Percentiles rank a stretch among this genome's conserved stretches.
phyloP scores from a whole-genome alignment of 92 coral and sea anemone genomes.

The Porites divaricata region DNA sequence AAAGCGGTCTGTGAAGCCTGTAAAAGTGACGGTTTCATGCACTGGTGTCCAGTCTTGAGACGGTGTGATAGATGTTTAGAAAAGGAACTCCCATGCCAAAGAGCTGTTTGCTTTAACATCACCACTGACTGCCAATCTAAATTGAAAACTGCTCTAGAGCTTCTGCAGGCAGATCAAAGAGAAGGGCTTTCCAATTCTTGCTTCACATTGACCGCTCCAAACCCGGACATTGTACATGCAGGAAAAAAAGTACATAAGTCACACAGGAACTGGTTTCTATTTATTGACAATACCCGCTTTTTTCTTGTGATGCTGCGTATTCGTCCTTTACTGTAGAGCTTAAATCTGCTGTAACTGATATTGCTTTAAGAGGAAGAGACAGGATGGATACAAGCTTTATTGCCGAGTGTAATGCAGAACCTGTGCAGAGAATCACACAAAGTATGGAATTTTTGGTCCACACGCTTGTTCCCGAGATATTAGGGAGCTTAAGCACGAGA shows the following conservation, averaged over 20 bases:
- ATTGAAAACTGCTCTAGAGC: constrained; percentile 33
- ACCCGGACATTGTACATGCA: constrained; percentile 32
- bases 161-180: constrained; percentile 16
- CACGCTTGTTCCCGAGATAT: constrained; percentile 34
- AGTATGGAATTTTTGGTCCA: constrained; percentile 31
- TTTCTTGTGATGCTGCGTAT: constrained; percentile 23
- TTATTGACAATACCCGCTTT: constrained; percentile 12
- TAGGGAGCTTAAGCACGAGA: too few species aligned
- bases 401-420: constrained; percentile 23
- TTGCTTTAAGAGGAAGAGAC: constrained; percentile 28
- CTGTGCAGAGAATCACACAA: neutral
- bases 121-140: too few species aligned
- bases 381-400: constrained; percentile 38
- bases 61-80: constrained; percentile 13
- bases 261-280: constrained; percentile 25
- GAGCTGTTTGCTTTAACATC: too few species aligned
- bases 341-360: constrained; percentile 33
- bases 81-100: constrained; percentile 11
- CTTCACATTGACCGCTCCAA: constrained; percentile 18
- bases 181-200: neutral
- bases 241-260: constrained; percentile 31
- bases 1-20: too few species aligned
- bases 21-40: too few species aligned
- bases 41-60: constrained; percentile 2
- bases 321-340: constrained; percentile 21